Evolutionary conservation across 2,797 vertebrate genomes (phyloP), one percentile per base, ranked within the genome.

Genomic region (Danio aesculapii): DNA sequence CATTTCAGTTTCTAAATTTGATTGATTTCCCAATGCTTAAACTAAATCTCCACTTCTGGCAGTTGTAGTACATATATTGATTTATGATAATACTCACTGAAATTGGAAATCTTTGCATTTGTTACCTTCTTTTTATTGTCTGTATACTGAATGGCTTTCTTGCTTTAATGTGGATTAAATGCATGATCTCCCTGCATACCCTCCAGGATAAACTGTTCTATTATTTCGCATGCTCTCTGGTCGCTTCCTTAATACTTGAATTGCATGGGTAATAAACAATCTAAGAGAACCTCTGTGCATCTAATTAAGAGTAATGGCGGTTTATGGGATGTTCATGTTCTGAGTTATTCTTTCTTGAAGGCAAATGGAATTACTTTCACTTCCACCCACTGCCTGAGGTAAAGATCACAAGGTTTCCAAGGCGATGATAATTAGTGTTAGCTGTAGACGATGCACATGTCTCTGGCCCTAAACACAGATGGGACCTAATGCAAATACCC

Each of bases 211-310:
- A 14, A 17, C 47, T 69, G 21, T 43, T 49, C 43, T 47, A 21
- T 17, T 75, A 39, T 81, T 76, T 49, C 8, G 59, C 43, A 68
- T 77, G 46, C 52, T 75, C 59, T 73, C 13, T 59, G 14, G 62
- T 17, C 84, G 19, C 64, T 90, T 91, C 87, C 91, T 89, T 89
- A 86, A 86, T 86, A 85, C 78, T 84, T 30, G 41, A 86, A 84
- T 85, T 85, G 88, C 87, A 86, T 81, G 9, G 76, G 75, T 83
- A 77, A 79, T 83, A 66, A 71, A 63, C 44, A 69, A 73, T 80
- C 69, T 47, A 16, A 17, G 55, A 73, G 66, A 75, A 47, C 81
- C 83, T 74, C 73, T 16, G 83, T 69, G 68, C 30, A 17, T 46
- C 58, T 59, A 84, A 83, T 88, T 77, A 83, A 74, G 85, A 87